Evolutionary conservation across 2,797 vertebrate genomes (phyloP).

Genomic region (Adelosebastes latens): DNA sequence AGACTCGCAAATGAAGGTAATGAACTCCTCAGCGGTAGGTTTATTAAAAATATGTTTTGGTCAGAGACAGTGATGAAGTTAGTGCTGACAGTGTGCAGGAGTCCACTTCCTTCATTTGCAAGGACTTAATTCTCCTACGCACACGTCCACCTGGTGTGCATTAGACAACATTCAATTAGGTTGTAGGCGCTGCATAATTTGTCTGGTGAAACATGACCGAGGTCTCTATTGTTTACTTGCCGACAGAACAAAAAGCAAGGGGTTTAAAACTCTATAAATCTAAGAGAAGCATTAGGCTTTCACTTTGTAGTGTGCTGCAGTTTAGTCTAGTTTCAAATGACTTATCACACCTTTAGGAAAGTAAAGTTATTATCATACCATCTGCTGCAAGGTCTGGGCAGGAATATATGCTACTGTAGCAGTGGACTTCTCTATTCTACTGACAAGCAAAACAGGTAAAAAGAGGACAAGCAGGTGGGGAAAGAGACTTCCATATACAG

Average conservation of each 20-base stretch:
- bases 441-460: background rate
- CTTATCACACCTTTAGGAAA: conserved; percentile 19
- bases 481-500: background rate
- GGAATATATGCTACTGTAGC: background rate
- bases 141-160: background rate
- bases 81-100: background rate
- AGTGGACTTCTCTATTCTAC: background rate
- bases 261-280: conserved; percentile 32
- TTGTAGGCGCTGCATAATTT: background rate
- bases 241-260: background rate
- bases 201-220: background rate
- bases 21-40: background rate
- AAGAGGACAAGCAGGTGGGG: background rate
- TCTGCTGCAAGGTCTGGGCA: conserved; percentile 7
- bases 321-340: conserved; percentile 46
- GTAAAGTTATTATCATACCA: conserved; percentile 18
- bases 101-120: background rate
- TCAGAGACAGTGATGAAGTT: background rate
- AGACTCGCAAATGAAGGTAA: background rate
- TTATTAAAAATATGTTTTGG: background rate
- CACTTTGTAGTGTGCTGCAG: background rate
- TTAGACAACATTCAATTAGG: conserved; percentile 2
- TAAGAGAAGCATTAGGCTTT: conserved; percentile 8
- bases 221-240: conserved; percentile 4
- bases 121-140: background rate